Evolutionary conservation across 2,888 invertebrate species (phyloP).

Genomic region (Globia sparganii): DNA sequence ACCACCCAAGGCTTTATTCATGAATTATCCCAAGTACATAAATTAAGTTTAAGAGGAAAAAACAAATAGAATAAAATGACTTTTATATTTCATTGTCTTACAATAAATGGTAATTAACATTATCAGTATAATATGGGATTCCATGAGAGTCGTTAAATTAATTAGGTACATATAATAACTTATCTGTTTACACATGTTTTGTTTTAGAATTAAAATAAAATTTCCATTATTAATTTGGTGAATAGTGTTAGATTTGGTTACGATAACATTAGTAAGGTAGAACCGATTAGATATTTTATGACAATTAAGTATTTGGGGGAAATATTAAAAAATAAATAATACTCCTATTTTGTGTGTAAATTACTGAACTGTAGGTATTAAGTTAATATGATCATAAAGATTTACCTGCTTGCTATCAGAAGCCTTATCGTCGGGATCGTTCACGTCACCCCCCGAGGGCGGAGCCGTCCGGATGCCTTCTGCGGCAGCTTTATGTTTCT

Average conservation of each 20-base stretch:
- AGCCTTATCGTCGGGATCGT: constrained; percentile 85
- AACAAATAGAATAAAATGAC: constrained; percentile 12
- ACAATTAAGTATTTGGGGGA: background rate
- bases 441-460: constrained; percentile 87
- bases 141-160: background rate
- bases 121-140: background rate
- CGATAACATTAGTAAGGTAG: background rate
- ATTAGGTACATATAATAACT: background rate
- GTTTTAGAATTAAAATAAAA: background rate
- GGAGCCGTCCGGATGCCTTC: constrained; percentile 87
- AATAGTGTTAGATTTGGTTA: background rate
- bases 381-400: constrained; percentile 40
- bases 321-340: constrained; percentile 1
- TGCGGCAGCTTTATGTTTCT: constrained; percentile 93
- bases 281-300: constrained; percentile 5
- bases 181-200: background rate
- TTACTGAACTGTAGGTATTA: background rate
- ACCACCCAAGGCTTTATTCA: constrained; percentile 46
- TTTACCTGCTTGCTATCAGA: constrained; percentile 87
- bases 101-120: background rate
- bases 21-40: constrained; percentile 43
- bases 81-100: constrained; percentile 12
- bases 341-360: background rate
- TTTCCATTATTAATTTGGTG: constrained; percentile 3
- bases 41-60: constrained; percentile 42